Evolutionary conservation across 2,888 invertebrate species (phyloP).

Genomic region (Leptinotarsa rubiginosa): DNA sequence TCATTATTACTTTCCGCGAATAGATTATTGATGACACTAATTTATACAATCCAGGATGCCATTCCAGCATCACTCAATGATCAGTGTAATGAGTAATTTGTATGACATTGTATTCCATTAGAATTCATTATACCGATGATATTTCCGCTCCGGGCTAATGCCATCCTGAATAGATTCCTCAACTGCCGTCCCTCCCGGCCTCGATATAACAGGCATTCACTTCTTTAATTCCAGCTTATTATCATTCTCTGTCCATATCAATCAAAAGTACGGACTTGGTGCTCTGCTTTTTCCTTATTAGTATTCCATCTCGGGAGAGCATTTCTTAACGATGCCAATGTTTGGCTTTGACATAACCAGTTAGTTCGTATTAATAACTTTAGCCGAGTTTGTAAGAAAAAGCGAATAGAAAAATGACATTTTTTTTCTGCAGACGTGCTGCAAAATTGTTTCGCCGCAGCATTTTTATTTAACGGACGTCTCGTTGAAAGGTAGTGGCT

Average conservation of each 20-base stretch:
- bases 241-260: constrained; percentile 64
- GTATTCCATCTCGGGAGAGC: constrained; percentile 63
- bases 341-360: constrained; percentile 69
- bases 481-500: constrained; percentile 63
- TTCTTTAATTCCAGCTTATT: constrained; percentile 63
- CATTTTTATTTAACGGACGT: constrained; percentile 56
- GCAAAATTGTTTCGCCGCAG: constrained; percentile 63
- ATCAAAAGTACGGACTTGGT: constrained; percentile 59
- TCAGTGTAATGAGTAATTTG: constrained; percentile 20
- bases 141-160: constrained; percentile 7
- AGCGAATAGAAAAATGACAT: constrained; percentile 67
- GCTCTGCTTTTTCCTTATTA: constrained; percentile 64
- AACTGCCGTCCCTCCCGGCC: constrained; percentile 17
- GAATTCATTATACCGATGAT: constrained; percentile 21
- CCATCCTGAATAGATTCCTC: constrained; percentile 20
- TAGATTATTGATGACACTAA: neutral
- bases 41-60: constrained; percentile 6
- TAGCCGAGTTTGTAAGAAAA: constrained; percentile 64
- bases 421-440: constrained; percentile 59
- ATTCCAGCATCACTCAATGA: constrained; percentile 10
- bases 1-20: constrained; percentile 1
- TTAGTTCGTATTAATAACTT: constrained; percentile 69
- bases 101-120: constrained; percentile 18
- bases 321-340: constrained; percentile 66
- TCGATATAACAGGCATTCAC: constrained; percentile 49